A percentile compares a stretch with the other conserved stretches of the same genome.
Conservation (phyloP, 2,797 vertebrate species). For the Artibeus jamaicensis region DNA sequence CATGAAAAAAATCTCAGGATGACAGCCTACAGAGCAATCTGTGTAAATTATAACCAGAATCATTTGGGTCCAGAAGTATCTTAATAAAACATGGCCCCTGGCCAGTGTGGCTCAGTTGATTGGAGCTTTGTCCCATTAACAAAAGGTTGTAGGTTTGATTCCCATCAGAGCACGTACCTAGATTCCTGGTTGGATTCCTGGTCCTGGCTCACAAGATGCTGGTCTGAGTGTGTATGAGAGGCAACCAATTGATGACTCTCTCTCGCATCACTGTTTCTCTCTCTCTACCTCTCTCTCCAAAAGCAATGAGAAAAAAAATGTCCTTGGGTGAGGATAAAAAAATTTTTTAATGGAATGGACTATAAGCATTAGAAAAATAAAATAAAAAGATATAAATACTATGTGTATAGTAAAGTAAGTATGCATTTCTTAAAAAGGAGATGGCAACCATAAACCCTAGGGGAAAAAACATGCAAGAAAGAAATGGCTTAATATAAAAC, state of each 20-base stretch:
- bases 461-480: not conserved
- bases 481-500: not conserved
- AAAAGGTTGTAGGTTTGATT: not conserved
- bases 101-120: not conserved
- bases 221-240: not conserved
- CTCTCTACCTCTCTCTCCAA: not conserved
- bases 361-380: not conserved
- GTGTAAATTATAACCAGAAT: not conserved
- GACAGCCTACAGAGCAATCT: not conserved
- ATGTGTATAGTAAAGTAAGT: not conserved
- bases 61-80: not conserved
- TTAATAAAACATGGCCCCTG: not conserved
- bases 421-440: not conserved
- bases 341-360: not conserved
- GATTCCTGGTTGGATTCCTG: not conserved
- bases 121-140: not conserved
- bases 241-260: not conserved
- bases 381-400: not conserved
- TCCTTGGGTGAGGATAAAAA: not conserved
- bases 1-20: not conserved
- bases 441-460: not conserved
- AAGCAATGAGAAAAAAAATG: not conserved
- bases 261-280: not conserved
- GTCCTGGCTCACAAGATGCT: not conserved
- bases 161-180: not conserved